These are phyloP conservation scores for Trematomus loennbergii DNA, from an alignment of 2,113 vertebrate genomes.

Conservation along the genomic window DNA sequence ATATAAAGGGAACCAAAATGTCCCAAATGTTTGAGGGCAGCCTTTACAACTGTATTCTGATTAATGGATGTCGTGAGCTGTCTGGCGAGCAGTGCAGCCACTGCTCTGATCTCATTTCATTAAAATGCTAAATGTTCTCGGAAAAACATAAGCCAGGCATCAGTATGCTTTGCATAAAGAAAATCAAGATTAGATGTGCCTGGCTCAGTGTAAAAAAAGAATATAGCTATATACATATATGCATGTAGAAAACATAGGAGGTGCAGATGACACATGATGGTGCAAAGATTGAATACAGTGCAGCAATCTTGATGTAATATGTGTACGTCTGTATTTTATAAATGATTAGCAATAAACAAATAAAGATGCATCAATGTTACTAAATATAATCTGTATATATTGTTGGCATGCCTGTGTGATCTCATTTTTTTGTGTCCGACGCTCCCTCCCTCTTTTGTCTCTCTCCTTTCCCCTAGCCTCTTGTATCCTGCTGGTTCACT, in stretches of 20 bases:
- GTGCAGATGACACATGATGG: too few species aligned
- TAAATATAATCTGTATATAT: background rate
- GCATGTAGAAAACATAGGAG: background rate
- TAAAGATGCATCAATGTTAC: background rate
- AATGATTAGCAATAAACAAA: background rate
- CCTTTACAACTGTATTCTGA: conserved; percentile 12
- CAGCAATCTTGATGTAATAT: background rate
- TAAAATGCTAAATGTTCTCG: background rate
- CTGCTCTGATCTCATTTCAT: background rate
- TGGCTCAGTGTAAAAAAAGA: background rate
- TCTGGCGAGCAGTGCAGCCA: background rate
- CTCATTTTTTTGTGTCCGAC: background rate
- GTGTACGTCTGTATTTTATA: background rate
- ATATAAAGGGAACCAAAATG: conserved; percentile 26
- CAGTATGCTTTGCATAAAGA: background rate
- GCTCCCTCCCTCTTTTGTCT: background rate
- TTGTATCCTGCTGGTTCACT: background rate
- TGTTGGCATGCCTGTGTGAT: background rate
- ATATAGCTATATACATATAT: background rate
- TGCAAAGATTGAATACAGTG: background rate
- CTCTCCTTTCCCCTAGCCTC: background rate
- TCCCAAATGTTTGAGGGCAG: conserved; percentile 1
- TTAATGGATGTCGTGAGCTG: conserved; percentile 21
- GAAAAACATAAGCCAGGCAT: background rate
- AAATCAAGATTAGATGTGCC: background rate